phyloP scores from a whole-genome alignment of 1,140 invertebrate species.

The Lepidotrigona ventralis region DNA sequence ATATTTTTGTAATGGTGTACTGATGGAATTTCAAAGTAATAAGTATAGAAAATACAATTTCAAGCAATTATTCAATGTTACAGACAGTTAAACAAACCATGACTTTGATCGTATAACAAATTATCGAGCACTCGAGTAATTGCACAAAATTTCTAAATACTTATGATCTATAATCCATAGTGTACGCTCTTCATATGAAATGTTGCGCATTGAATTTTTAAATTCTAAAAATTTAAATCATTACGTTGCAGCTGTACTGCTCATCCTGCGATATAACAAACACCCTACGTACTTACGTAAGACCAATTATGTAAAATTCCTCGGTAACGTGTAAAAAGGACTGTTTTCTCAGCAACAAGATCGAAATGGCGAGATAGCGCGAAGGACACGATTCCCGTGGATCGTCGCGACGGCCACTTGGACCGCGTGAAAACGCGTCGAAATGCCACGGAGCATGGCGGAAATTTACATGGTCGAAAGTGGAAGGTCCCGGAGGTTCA shows the following conservation, averaged over 20 bases:
- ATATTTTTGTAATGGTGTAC: too few species aligned
- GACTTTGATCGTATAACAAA: too few species aligned
- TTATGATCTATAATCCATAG: not conserved
- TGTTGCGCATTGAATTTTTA: not conserved
- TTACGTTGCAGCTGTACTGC: too few species aligned
- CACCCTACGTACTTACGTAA: too few species aligned
- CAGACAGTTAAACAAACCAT: too few species aligned
- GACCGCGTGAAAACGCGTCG: conserved; percentile 1
- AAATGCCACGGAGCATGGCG: conserved; percentile 12
- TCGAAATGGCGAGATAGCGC: not conserved
- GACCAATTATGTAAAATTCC: not conserved
- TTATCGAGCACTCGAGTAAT: too few species aligned
- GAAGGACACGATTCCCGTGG: not conserved
- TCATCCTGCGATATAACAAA: not conserved
- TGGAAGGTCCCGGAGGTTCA: conserved; percentile 67
- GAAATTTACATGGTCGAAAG: conserved; percentile 59
- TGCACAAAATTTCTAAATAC: too few species aligned
- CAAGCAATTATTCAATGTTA: too few species aligned
- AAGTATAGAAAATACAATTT: too few species aligned
- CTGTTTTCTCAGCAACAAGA: not conserved
- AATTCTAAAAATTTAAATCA: not conserved
- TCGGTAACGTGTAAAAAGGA: not conserved
- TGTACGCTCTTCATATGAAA: not conserved
- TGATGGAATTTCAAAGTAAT: too few species aligned
- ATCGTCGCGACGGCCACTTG: not conserved